Conservation (phyloP, 2,113 vertebrate species). For the Limanda limanda region DNA sequence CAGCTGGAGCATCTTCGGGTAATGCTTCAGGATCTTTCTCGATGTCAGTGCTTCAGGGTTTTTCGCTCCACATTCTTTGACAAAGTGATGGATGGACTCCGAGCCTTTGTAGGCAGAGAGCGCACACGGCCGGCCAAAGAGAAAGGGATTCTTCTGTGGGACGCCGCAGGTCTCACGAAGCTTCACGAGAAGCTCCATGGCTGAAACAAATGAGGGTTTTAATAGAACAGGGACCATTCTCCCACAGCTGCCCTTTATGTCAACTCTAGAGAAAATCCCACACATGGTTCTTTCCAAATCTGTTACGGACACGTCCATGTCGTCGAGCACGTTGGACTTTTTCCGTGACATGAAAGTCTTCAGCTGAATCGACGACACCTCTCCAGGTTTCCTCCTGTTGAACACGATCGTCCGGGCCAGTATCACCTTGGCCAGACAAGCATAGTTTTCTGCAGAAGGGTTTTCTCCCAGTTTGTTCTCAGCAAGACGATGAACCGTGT, state of each 20-base stretch:
- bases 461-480: conserved; percentile 52
- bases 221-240: conserved; percentile 60
- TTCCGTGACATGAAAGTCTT: conserved; percentile 34
- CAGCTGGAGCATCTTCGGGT: conserved; percentile 49
- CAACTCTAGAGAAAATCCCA: conserved; percentile 45
- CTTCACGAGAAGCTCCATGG: conserved; percentile 48
- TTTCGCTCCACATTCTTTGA: conserved; percentile 43
- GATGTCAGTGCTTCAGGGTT: conserved; percentile 30
- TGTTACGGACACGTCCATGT: conserved; percentile 28
- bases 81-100: conserved; percentile 18
- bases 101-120: conserved; percentile 41
- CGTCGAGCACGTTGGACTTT: background rate
- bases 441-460: conserved; percentile 43
- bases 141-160: conserved; percentile 42
- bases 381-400: conserved; percentile 49
- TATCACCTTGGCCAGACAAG: conserved; percentile 24
- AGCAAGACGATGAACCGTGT: conserved; percentile 28
- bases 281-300: conserved; percentile 63
- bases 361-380: conserved; percentile 21
- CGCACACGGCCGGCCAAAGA: conserved; percentile 42
- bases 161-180: conserved; percentile 50
- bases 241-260: conserved; percentile 50
- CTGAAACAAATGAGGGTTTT: conserved; percentile 44
- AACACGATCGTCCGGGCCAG: conserved; percentile 51
- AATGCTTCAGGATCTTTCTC: conserved; percentile 45